Percentiles rank a stretch among this genome's conserved stretches.
Evolutionary conservation across 1,140 invertebrate genomes (phyloP).

Genomic region (Dolichoris vasculosae): DNA sequence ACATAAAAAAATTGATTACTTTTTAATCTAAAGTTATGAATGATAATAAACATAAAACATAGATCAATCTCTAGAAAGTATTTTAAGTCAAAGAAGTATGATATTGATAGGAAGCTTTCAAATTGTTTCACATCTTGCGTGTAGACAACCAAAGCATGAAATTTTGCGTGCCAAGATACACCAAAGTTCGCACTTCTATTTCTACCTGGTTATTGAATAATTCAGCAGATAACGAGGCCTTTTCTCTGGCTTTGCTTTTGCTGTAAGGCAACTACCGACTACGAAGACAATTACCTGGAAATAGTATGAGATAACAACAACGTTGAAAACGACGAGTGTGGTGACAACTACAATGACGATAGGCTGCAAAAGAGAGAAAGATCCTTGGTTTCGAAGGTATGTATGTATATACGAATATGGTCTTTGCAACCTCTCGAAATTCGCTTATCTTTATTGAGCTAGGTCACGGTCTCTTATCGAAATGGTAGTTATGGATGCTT

Average conservation of each 20-base stretch:
- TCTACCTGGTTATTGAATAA: slow-evolving; percentile 63
- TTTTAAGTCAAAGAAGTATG: no score
- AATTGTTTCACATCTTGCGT: no score
- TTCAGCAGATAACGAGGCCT: slow-evolving; percentile 64
- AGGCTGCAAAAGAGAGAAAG: slow-evolving; percentile 38
- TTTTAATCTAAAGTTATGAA: no score
- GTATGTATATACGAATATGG: neutral
- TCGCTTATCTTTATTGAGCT: slow-evolving; percentile 45
- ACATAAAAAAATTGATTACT: no score
- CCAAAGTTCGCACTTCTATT: neutral
- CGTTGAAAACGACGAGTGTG: slow-evolving; percentile 47
- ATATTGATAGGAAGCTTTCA: no score
- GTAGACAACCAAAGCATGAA: no score
- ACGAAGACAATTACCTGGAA: slow-evolving; percentile 65
- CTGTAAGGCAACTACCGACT: neutral
- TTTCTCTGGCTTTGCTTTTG: slow-evolving; percentile 19
- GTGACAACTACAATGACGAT: slow-evolving; percentile 34
- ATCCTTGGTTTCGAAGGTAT: slow-evolving; percentile 22
- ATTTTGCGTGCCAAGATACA: slow-evolving; percentile 45
- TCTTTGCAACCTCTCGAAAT: neutral
- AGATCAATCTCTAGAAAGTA: no score
- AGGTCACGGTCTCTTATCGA: neutral
- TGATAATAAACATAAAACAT: no score
- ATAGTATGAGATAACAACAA: slow-evolving; percentile 64
- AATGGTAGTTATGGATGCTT: slow-evolving; percentile 6